Evolutionary conservation across 1,140 invertebrate species (phyloP), one percentile per base, ranked within the genome.

Genomic region (Bombus cullumanus): DNA sequence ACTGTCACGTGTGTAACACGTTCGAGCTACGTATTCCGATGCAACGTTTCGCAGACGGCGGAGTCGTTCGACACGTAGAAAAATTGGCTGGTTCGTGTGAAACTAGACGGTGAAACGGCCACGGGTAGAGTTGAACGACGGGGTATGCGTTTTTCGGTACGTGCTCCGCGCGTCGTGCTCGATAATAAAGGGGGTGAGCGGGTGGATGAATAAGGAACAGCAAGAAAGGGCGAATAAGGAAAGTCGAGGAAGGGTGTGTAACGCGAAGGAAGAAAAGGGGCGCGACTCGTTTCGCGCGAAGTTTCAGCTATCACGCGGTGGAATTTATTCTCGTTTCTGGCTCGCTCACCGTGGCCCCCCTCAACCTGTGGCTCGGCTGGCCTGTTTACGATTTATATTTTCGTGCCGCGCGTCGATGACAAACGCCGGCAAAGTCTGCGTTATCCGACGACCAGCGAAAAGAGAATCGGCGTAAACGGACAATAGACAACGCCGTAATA

Each of bases 361-460:
- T 86, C 90, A 91, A 91, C 90, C 90, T 91, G 90, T 91, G 84
- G 90, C 90, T 83, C 86, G 59, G 28, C 59, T 34, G 47, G 34
- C 72, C 88, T 91, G 81, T 91, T 91, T 84, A 84, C 90, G 76
- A 91, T 91, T 91, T 91, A 86, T 88, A 91, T 91, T 68, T 91
- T 89, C 81, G 75, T 62, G 83, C 34, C 66, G 62, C 62, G 76
- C 71, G 59, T 71, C 86, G 81, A 91, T 88, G 89, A 91, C 89
- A 86, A 91, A 91, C 83, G 18, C 28, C 43, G 47, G 39, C 28
- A 41, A 78, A 57, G 68, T 69, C 64, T 75, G 74, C 87, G 47
- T 53, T 81, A 28, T 77, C 34, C 47, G 31, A 31, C 43, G 39
- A 31, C 47, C 15, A 28, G 31, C 22, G 69, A n/a, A 75, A 43